Conservation (phyloP, 2,888 invertebrate genomes). For the Drosophila diplacantha region DNA sequence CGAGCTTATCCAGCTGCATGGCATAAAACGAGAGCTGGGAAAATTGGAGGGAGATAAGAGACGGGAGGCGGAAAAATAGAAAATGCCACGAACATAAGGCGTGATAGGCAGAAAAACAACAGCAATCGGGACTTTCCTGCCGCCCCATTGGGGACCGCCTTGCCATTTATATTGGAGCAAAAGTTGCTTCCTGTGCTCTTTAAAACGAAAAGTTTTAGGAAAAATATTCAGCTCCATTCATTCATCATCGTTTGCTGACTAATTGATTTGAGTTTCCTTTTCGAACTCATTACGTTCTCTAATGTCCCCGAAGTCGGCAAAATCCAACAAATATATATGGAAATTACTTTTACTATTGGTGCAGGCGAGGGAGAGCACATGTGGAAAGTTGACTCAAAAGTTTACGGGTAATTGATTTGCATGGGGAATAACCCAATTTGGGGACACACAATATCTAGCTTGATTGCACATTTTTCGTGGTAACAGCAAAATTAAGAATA, state of each 20-base stretch:
- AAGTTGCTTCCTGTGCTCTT: constrained; percentile 19
- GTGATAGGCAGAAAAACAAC: constrained; percentile 35
- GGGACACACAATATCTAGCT: constrained; percentile 70
- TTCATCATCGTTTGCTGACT: constrained; percentile 50
- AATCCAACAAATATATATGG: constrained; percentile 1
- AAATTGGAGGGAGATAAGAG: neutral
- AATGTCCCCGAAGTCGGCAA: constrained; percentile 30
- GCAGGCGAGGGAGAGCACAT: constrained; percentile 9
- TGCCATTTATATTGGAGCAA: constrained; percentile 5
- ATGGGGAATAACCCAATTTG: constrained; percentile 28
- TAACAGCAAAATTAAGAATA: neutral
- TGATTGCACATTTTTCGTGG: constrained; percentile 18
- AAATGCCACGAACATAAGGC: constrained; percentile 19
- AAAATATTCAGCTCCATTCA: constrained; percentile 19
- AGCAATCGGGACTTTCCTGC: neutral
- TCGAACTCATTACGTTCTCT: constrained; percentile 38
- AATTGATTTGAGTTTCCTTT: constrained; percentile 37
- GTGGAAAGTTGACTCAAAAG: constrained; percentile 24
- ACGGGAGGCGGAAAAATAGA: constrained; percentile 19
- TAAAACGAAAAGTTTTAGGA: constrained; percentile 31
- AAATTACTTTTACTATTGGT: constrained; percentile 19
- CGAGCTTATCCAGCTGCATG: neutral
- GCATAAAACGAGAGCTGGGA: constrained; percentile 3
- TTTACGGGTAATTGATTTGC: constrained; percentile 36
- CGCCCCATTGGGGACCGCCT: constrained; percentile 16